Conservation (phyloP, 2,797 vertebrate genomes). For the Setipinna tenuifilis region DNA sequence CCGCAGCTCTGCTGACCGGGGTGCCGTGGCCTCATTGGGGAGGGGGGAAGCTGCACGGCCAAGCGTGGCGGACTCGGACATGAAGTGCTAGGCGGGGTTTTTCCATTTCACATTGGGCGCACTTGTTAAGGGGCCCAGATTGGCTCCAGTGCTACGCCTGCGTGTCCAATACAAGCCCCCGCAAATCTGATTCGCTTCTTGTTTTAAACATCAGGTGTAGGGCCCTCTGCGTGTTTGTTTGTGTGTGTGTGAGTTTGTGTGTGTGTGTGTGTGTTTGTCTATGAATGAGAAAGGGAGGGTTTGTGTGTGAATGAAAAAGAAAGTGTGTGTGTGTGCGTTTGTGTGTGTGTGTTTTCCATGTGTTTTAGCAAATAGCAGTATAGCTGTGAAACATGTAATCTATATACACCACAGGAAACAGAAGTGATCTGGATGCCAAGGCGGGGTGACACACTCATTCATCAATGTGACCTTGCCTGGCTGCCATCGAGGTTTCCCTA, state of each 20-base stretch:
- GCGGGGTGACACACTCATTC: conserved; percentile 33
- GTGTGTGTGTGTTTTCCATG: background rate
- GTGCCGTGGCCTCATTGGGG: background rate
- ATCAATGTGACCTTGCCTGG: conserved; percentile 47
- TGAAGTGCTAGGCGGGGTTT: background rate
- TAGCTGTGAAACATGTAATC: conserved; percentile 28
- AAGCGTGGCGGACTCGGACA: background rate
- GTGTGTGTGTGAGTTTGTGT: conserved; percentile 11
- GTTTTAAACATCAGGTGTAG: conserved; percentile 7
- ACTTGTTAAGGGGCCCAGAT: background rate
- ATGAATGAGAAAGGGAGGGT: background rate
- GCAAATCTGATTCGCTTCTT: background rate
- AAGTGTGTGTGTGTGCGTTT: background rate
- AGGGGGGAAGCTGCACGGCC: background rate
- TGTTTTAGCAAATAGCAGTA: conserved; percentile 18
- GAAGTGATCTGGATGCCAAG: conserved; percentile 36
- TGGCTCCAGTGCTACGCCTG: background rate
- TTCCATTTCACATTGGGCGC: background rate
- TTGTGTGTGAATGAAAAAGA: background rate
- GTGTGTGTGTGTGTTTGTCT: background rate
- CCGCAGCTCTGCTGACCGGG: background rate
- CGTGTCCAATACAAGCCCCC: conserved; percentile 12
- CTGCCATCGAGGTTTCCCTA: conserved; percentile 35
- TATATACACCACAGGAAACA: conserved; percentile 30
- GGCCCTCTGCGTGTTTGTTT: background rate